phyloP scores from a whole-genome alignment of 2,888 invertebrate genomes.

The Acronicta aceris region DNA sequence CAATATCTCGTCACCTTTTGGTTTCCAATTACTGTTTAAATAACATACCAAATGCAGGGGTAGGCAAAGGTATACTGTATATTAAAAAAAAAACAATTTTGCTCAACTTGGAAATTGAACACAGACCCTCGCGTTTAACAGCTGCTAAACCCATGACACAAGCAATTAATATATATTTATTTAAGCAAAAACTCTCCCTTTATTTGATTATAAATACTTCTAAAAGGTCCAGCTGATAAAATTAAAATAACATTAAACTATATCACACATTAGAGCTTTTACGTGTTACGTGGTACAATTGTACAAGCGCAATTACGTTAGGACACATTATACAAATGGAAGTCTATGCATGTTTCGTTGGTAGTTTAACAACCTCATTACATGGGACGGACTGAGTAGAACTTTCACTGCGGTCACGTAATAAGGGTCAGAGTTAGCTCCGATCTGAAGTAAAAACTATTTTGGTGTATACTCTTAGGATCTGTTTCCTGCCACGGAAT shows the following conservation, averaged over 20 bases:
- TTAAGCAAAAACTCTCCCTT: too few species aligned
- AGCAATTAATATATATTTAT: too few species aligned
- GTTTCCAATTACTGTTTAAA: too few species aligned
- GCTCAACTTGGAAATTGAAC: too few species aligned
- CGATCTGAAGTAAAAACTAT: slow-evolving; percentile 1
- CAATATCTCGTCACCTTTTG: too few species aligned
- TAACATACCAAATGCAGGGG: too few species aligned
- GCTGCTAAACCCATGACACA: too few species aligned
- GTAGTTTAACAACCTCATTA: not conserved
- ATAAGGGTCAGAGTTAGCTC: not conserved
- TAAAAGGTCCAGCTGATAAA: not conserved
- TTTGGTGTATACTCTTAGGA: not conserved
- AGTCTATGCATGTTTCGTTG: slow-evolving; percentile 1
- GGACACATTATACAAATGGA: not conserved
- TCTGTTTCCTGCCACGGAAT: not conserved
- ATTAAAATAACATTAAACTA: not conserved
- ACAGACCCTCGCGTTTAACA: too few species aligned
- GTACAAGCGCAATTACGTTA: not conserved
- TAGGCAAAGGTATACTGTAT: too few species aligned
- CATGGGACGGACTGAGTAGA: not conserved
- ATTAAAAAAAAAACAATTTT: too few species aligned
- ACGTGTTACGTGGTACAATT: not conserved
- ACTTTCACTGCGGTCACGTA: slow-evolving; percentile 1
- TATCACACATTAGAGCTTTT: not conserved
- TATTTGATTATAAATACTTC: too few species aligned